phyloP scores from a whole-genome alignment of 2,797 vertebrate genomes.

The Sebastolobus altivelis region DNA sequence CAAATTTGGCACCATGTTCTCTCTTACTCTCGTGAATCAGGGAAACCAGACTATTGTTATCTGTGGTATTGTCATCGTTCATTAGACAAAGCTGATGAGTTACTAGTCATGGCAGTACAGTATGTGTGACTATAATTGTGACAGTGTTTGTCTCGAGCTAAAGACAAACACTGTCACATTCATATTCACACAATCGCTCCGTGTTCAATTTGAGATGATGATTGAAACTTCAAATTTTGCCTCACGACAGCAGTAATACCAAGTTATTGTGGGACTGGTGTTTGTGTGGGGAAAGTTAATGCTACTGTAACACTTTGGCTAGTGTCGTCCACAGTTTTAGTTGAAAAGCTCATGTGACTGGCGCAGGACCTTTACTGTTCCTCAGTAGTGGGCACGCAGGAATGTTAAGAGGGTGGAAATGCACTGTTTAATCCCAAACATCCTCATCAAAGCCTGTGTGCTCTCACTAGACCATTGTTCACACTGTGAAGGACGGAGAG shows the following conservation, averaged over 20 bases:
- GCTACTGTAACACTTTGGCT: not conserved
- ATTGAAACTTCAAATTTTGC: not conserved
- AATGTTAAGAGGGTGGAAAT: conserved; percentile 79
- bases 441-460: conserved; percentile 48
- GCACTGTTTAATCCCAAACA: conserved; percentile 65
- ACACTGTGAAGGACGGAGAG: not conserved
- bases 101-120: not conserved
- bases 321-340: not conserved
- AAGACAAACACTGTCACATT: too few relatives aligned
- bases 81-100: not conserved
- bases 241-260: not conserved
- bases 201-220: not conserved
- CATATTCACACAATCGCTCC: not conserved
- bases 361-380: not conserved
- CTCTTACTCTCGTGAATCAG: not conserved
- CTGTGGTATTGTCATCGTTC: not conserved
- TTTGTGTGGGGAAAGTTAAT: conserved; percentile 1
- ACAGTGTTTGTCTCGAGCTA: not conserved
- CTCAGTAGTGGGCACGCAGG: conserved; percentile 58
- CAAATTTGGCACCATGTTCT: not conserved
- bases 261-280: conserved; percentile 17
- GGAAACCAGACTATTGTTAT: not conserved
- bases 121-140: not conserved
- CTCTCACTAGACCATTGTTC: conserved; percentile 67
- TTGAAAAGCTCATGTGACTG: conserved; percentile 47